Evolutionary conservation across 1,140 invertebrate genomes (phyloP), one percentile per base, ranked within the genome.

Genomic region (Pseudomyrmex dendroicus): DNA sequence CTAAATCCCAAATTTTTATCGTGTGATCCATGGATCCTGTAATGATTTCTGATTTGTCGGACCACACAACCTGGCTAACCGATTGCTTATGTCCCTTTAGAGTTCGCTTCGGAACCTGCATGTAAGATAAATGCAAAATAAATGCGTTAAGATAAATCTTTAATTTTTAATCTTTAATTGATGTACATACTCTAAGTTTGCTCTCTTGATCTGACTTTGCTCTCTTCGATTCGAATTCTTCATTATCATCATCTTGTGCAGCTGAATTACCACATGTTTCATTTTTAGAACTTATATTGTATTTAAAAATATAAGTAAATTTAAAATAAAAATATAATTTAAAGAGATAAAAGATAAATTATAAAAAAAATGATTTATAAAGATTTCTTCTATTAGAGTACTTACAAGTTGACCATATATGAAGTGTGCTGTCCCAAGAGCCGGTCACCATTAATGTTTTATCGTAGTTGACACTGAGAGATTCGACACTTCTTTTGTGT

Each of bases 21-120:
- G 98, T 98, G 90, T 99, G 98, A 95, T 99, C 99, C 98, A 98
- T 99, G 0, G 98, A 97, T 1, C 97, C 97, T 0, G 98, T 98
- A 13, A 98, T 95, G 2, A 99, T 91, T 77, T 96, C 96, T 57
- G 96, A 94, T 70, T 95, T 95, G 83, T 97, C 96, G 78, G 97
- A 96, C 98, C 98, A 99, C 61, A 96, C 95, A 0, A 98, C 95
- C 0, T 96, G 96, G 8, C 97, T 98, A 8, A 99, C 96, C 20
- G 96, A 97, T 94, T 99, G 99, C 85, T 96, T 96, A 92, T 99
- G 99, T 0, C 98, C 98, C 93, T 97, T 96, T 78, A 99, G 94
- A 13, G 98, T 99, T 90, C 98, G 95, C 83, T 97, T 92, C 2
- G 99, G 98, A 59, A 97, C 96, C 97, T 98, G 17, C 7, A 56